Evolutionary conservation across 2,113 vertebrate genomes (phyloP).

Genomic region (Nannobrachium achirus): DNA sequence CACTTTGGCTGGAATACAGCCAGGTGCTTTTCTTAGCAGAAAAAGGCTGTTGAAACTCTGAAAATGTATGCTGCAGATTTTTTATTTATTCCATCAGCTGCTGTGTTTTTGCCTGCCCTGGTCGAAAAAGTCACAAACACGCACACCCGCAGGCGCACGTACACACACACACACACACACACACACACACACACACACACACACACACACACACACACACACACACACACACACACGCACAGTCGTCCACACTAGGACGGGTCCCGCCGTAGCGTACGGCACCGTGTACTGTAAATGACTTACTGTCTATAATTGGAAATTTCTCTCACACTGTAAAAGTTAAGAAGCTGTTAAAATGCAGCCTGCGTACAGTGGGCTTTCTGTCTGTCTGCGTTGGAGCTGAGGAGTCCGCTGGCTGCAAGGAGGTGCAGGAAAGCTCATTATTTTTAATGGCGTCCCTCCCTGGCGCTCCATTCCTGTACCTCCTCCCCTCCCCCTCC

Average conservation of each 20-base stretch:
- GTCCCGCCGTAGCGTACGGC: slow-evolving; percentile 32
- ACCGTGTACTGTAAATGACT: slow-evolving; percentile 51
- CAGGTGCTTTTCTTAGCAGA: not conserved
- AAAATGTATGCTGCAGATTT: slow-evolving; percentile 16
- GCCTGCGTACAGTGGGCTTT: slow-evolving; percentile 47
- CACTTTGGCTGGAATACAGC: not conserved
- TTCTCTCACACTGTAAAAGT: slow-evolving; percentile 70
- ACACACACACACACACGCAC: not conserved
- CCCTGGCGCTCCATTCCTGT: not conserved
- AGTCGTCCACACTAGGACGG: not conserved
- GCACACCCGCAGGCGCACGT: slow-evolving; percentile 34
- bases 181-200: slow-evolving; percentile 39
- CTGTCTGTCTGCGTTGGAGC: slow-evolving; percentile 42
- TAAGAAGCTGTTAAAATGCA: slow-evolving; percentile 50
- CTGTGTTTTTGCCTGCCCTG: slow-evolving; percentile 50
- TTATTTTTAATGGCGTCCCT: slow-evolving; percentile 72
- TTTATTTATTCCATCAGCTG: slow-evolving; percentile 25
- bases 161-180: slow-evolving; percentile 30
- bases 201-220: slow-evolving; percentile 26
- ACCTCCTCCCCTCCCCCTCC: not conserved
- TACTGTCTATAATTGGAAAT: slow-evolving; percentile 48
- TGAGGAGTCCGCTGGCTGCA: slow-evolving; percentile 55
- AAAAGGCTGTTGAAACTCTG: slow-evolving; percentile 49
- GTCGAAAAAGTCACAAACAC: slow-evolving; percentile 47
- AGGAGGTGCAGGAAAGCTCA: slow-evolving; percentile 63